A percentile compares a stretch with the other conserved stretches of the same genome.
These are phyloP conservation scores for Myotis davidii DNA, from an alignment of 2,113 vertebrate species.

Conservation along the genomic window DNA sequence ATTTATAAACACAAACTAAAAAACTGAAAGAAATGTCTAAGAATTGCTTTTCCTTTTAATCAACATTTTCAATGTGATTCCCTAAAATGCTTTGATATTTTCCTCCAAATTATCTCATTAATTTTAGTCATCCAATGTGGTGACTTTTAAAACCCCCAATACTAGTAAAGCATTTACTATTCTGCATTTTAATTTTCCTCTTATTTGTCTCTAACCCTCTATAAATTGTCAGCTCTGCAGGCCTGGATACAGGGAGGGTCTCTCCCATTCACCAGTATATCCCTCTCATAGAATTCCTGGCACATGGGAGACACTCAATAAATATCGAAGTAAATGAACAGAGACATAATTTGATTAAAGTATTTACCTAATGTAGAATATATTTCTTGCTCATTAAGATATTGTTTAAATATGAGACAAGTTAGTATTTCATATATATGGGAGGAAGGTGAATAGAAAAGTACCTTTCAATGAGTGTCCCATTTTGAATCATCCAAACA, in stretches of 20 bases:
- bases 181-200: neutral
- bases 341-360: neutral
- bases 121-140: constrained; percentile 11
- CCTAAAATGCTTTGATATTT: constrained; percentile 38
- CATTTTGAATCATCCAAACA: constrained; percentile 99
- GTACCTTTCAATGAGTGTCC: constrained; percentile 99
- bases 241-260: neutral
- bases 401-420: constrained; percentile 5
- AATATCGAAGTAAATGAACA: constrained; percentile 8
- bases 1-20: constrained; percentile 1
- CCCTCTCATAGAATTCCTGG: neutral
- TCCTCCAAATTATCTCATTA: constrained; percentile 36
- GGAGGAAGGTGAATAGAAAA: constrained; percentile 17
- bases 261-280: neutral
- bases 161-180: neutral
- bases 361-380: constrained; percentile 11
- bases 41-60: neutral
- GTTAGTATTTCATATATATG: constrained; percentile 45
- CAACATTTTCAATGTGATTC: neutral
- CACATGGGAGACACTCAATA: neutral
- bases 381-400: constrained; percentile 8
- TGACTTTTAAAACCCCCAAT: neutral
- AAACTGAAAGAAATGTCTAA: neutral
- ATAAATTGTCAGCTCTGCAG: neutral
- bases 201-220: neutral